Evolutionary conservation across 2,113 vertebrate species (phyloP), one percentile per base, ranked within the genome.

Genomic region (Microcebus ravelobensis): DNA sequence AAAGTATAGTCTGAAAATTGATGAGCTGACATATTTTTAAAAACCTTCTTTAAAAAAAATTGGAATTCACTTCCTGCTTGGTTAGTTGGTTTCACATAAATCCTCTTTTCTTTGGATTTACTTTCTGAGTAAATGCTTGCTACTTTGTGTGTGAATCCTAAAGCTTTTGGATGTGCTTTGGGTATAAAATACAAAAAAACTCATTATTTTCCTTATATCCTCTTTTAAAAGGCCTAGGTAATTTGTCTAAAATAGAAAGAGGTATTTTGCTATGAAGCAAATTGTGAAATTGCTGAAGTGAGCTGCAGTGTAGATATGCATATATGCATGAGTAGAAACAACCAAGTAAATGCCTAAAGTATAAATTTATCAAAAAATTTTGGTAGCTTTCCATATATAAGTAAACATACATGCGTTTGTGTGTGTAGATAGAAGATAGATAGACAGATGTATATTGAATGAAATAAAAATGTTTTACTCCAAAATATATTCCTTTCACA

Each of bases 21-120:
- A 97, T 91, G 92, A 97, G 81, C 92, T 96, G 89, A 94, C 91
- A 82, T 95, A 68, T 93, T 90, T 96, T 95, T 84, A 90, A 95
- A 93, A 97, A 61, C 68, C 48, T 71, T 55, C 18, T 55, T 55
- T 2, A 55, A 55, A 55, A 52, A 97, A 97, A 82, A 98, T 97
- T 96, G 85, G 80, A 95, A 86, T 92, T 90, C n/a, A 77, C 9
- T 67, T n/a, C 48, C 87, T 67, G 25, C 70, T 92, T 91, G 25
- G 80, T 90, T 96, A 94, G 81, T 79, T 87, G 45, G 34, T 83
- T 63, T 94, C 84, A 79, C 48, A 74, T 48, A 95, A 97, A 91
- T 91, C 89, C 48, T 91, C 85, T 83, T 96, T 96, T 84, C 84
- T 79, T 59, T 84, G 74, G 50, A 84, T 93, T 95, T 96, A 36